Evolutionary conservation across 1,140 invertebrate species (phyloP), one percentile per base, ranked within the genome.

Genomic region (Plutomurus gul): DNA sequence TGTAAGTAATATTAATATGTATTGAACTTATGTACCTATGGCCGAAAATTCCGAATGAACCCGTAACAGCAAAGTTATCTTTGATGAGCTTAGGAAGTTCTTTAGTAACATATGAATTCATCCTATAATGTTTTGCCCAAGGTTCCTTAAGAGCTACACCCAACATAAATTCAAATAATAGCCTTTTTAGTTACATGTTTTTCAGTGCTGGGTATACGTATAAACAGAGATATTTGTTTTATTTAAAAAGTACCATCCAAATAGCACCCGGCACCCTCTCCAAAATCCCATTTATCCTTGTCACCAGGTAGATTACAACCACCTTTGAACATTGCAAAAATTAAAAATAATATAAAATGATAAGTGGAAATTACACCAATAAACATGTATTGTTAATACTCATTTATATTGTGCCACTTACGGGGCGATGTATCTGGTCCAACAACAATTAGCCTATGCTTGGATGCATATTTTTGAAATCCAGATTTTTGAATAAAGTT

Each of bases 401-500:
- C 0, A 8, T 27, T 73, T 56, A 39, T 46, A 73, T 2, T 4
- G 4, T 49, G 18, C 5, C 20, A 70, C 60, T 83, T 78, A 82
- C 82, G 71, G 37, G 83, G 83, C 40, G 60, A 75, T 13, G 83
- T 84, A 56, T 84, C 83, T 5, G 83, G 83, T 70, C 83, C 81
- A 2, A 99, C 93, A 49, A 99, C 90, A 81, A 96, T 91, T 1
- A 98, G 87, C 13, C 92, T 92, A 86, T 94, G 88, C 85, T 96
- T 88, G 27, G 94, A 89, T 65, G 96, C 96, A 85, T 92, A 92
- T 86, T 90, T 90, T 88, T 99, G 98, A 82, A 94, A 93, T 40
- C 96, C 97, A 65, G 96, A 91, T 88, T 99, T 99, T 71, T 94
- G 92, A 70, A 98, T 93, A 86, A 99, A 98, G 88, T 99, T 99